A percentile compares a stretch with the other conserved stretches of the same genome.
phyloP scores from a whole-genome alignment of 2,113 vertebrate species.

The Boulengeromyrus knoepffleri region DNA sequence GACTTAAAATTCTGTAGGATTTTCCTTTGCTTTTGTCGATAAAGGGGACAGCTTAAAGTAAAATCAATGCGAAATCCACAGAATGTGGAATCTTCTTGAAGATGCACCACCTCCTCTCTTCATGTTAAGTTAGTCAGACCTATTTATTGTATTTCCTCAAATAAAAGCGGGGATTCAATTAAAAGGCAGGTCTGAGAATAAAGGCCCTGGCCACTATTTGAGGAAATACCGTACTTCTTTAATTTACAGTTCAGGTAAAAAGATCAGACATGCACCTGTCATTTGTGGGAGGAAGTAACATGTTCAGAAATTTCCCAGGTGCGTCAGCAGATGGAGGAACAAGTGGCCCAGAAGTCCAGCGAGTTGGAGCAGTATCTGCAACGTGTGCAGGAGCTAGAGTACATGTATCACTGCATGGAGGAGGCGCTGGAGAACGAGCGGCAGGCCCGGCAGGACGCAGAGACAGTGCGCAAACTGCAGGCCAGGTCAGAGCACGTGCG shows the following conservation, averaged over 20 bases:
- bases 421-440: conserved; percentile 85
- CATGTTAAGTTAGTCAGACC: not conserved
- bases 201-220: not conserved
- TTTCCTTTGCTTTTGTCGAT: not conserved
- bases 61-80: not conserved
- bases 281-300: not conserved
- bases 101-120: not conserved
- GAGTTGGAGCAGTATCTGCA: conserved; percentile 91
- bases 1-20: not conserved
- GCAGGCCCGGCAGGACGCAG: conserved; percentile 85
- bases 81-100: not conserved
- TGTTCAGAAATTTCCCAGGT: conserved; percentile 59
- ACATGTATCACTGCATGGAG: conserved; percentile 84
- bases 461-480: conserved; percentile 81
- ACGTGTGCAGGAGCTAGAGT: conserved; percentile 82
- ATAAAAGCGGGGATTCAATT: not conserved
- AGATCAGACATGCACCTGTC: not conserved
- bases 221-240: conserved; percentile 1
- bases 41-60: not conserved
- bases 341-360: conserved; percentile 89
- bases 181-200: not conserved
- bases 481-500: conserved; percentile 59
- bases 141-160: not conserved
- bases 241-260: not conserved
- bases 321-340: conserved; percentile 87